Conservation (phyloP, 2,113 vertebrate species). For the Myxocyprinus asiaticus region DNA sequence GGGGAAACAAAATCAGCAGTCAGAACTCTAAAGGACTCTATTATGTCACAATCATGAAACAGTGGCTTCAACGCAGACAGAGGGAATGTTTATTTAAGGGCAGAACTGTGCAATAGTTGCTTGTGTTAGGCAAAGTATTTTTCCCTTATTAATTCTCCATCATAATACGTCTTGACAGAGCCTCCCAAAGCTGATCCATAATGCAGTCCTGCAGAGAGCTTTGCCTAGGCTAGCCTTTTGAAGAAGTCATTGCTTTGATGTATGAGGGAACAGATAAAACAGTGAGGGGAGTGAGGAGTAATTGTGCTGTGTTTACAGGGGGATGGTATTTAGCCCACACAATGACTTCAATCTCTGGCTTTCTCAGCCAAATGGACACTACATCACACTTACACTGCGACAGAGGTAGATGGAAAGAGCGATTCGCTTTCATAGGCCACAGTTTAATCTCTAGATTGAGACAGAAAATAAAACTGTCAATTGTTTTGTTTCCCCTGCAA, state of each 20-base stretch:
- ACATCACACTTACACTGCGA: constrained; percentile 42
- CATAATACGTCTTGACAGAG: constrained; percentile 59
- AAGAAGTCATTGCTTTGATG: constrained; percentile 61
- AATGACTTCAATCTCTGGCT: constrained; percentile 54
- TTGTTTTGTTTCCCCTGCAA: constrained; percentile 42
- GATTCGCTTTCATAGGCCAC: constrained; percentile 36
- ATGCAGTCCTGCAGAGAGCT: constrained; percentile 56
- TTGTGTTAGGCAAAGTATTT: constrained; percentile 53
- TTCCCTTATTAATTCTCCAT: constrained; percentile 57
- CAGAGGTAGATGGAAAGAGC: constrained; percentile 31
- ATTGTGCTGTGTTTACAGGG: constrained; percentile 53
- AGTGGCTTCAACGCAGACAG: constrained; percentile 6
- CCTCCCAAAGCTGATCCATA: constrained; percentile 56
- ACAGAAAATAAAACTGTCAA: constrained; percentile 35
- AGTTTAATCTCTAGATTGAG: constrained; percentile 51
- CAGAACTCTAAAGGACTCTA: not conserved
- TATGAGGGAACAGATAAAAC: constrained; percentile 59
- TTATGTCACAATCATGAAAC: constrained; percentile 1
- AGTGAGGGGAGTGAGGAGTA: constrained; percentile 56
- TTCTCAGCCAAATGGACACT: constrained; percentile 54
- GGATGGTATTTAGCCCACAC: constrained; percentile 58
- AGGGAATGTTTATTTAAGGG: constrained; percentile 42
- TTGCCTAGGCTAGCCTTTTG: constrained; percentile 56
- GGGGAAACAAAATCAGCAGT: not conserved
- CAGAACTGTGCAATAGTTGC: constrained; percentile 46